Evolutionary conservation across 2,888 invertebrate species (phyloP), one percentile per base, ranked within the genome.

Genomic region (Drosophila pseudotalamancana): DNA sequence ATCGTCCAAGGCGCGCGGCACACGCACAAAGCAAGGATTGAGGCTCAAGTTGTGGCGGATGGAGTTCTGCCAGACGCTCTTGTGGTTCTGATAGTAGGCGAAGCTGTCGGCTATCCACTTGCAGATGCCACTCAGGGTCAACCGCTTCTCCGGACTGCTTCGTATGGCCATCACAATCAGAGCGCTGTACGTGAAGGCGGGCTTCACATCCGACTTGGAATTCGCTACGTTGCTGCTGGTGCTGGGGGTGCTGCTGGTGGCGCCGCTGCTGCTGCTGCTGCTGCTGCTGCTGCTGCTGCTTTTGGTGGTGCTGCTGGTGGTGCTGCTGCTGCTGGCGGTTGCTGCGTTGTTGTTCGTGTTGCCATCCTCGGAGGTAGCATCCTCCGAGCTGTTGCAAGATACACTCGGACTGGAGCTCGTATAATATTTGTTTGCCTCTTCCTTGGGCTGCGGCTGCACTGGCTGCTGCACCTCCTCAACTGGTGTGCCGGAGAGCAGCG

Each of bases 161-260:
- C 98, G 93, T 49, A 99, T 98, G 2, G 99, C 99, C 98, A 99
- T 98, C 96, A 99, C 98, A 87, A 99, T 99, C 40, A 99, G 93
- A 0, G 99, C 98, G 92, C 99, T 99, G 93, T 99, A 99, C 87
- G 98, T 98, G 92, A 97, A 99, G 0, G 97, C 96, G 0, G 99
- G 99, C 88, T 99, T 99, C 75, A 55, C 67, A 19, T 76, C 69
- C 0, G 63, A 57, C 0, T 61, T 35, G 42, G 14, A 29, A 42
- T 8, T 55, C 45, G 5, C 11, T n/a, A 11, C 32, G 14, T 1
- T 27, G 21, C 4, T 29, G 14, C 25, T 21, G 23, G 9, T 27
- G 27, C 21, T 16, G 21, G n/a, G 40, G 49, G 4, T 40, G 42
- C 11, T 40, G 23, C 12, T 6, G 2, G 31, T n/a, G n/a, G n/a